Conservation (phyloP, 2,888 invertebrate genomes). For the Epiperipatus broadwayi region DNA sequence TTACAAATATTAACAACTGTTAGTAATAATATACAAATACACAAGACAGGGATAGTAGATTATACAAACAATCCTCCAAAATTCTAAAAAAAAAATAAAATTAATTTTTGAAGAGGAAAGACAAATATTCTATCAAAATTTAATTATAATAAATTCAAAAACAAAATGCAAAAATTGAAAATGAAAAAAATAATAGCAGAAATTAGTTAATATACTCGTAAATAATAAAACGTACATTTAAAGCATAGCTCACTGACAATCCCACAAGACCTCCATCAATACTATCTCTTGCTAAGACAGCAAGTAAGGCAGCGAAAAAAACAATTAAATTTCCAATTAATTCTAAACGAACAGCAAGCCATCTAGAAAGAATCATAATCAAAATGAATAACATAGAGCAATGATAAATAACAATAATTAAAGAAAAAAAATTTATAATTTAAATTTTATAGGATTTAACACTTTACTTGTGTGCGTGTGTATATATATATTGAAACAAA, state of each 20-base stretch:
- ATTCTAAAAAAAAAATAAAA: background rate
- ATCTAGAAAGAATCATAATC: slow-evolving; percentile 41
- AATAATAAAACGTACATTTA: slow-evolving; percentile 21
- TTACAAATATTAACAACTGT: too few relatives aligned
- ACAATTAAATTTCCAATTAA: slow-evolving; percentile 91
- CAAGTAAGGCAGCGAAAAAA: slow-evolving; percentile 79
- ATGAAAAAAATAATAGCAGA: background rate
- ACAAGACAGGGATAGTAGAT: background rate
- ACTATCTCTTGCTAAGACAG: slow-evolving; percentile 54
- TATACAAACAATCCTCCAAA: background rate
- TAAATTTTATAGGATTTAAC: too few relatives aligned
- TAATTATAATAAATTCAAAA: background rate
- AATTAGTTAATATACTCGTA: slow-evolving; percentile 16
- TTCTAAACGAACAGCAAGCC: slow-evolving; percentile 85
- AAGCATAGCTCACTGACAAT: slow-evolving; percentile 34
- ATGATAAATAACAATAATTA: too few relatives aligned
- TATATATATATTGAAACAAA: too few relatives aligned
- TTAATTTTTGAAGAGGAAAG: background rate
- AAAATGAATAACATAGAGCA: too few relatives aligned
- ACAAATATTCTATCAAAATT: background rate
- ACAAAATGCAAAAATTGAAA: background rate
- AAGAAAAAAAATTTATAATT: too few relatives aligned
- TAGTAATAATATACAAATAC: too few relatives aligned
- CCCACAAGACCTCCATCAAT: slow-evolving; percentile 46
- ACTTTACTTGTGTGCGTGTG: too few relatives aligned